phyloP scores from a whole-genome alignment of 1,140 invertebrate species.

The Trachymyrmex cornetzi region DNA sequence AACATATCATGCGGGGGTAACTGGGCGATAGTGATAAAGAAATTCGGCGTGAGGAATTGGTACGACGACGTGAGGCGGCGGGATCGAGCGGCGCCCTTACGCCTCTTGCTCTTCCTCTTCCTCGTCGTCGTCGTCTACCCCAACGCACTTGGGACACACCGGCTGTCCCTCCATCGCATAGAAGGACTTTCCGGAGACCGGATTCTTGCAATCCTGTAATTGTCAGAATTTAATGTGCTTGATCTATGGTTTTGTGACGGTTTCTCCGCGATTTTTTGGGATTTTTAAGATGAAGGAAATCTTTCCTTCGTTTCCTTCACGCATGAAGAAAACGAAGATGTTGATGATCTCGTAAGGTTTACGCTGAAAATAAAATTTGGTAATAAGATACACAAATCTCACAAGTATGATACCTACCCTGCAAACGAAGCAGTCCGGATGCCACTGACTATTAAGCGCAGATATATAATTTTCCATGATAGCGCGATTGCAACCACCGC shows the following conservation, averaged over 20 bases:
- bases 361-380: not conserved
- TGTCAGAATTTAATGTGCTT: slow-evolving; percentile 46
- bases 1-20: slow-evolving; percentile 18
- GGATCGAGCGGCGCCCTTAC: slow-evolving; percentile 64
- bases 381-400: not conserved
- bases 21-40: slow-evolving; percentile 39
- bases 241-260: not conserved
- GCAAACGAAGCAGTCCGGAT: slow-evolving; percentile 99
- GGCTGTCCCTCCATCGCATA: slow-evolving; percentile 98
- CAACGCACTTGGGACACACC: slow-evolving; percentile 95
- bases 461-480: slow-evolving; percentile 99
- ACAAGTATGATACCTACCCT: slow-evolving; percentile 91
- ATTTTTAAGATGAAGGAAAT: not conserved
- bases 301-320: not conserved
- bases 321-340: not conserved
- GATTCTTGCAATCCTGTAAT: slow-evolving; percentile 95
- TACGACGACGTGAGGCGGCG: slow-evolving; percentile 36
- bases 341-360: not conserved
- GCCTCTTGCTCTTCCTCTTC: slow-evolving; percentile 86
- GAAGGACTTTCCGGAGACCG: slow-evolving; percentile 97
- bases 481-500: slow-evolving; percentile 97
- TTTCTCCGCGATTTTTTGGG: slow-evolving; percentile 4
- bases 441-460: slow-evolving; percentile 99
- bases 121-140: slow-evolving; percentile 94
- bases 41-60: slow-evolving; percentile 60